phyloP scores from a whole-genome alignment of 2,797 vertebrate species.

The Meriones psammophilus region DNA sequence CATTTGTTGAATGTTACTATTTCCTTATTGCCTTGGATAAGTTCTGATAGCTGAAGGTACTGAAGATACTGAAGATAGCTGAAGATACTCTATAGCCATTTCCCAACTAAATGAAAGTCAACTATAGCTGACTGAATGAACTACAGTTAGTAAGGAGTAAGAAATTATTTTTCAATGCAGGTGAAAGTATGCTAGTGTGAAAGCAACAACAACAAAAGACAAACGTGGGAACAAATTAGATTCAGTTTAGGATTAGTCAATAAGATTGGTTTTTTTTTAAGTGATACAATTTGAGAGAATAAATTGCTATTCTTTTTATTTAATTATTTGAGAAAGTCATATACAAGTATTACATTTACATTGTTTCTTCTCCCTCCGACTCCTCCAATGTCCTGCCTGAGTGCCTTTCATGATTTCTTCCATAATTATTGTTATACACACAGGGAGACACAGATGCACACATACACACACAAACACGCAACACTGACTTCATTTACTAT shows the following conservation, averaged over 20 bases:
- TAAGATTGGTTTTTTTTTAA: conserved; percentile 38
- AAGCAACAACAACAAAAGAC: background rate
- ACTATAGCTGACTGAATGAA: background rate
- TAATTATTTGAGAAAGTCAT: background rate
- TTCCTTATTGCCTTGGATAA: conserved; percentile 17
- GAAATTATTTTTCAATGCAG: background rate
- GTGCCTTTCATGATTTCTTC: background rate
- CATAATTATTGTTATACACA: background rate
- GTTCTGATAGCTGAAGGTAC: background rate
- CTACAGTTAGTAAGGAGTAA: background rate
- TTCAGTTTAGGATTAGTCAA: background rate
- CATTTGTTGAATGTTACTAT: background rate
- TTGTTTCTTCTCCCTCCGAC: background rate
- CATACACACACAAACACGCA: background rate
- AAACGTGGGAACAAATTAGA: background rate
- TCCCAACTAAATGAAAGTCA: background rate
- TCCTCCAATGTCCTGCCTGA: no score
- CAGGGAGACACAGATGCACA: background rate
- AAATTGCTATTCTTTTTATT: background rate
- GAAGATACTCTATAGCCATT: background rate
- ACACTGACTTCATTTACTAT: background rate
- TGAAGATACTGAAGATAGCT: background rate
- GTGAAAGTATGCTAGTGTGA: background rate
- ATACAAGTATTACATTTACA: background rate
- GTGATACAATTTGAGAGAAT: background rate